Percentiles rank a stretch among this genome's conserved stretches.
Evolutionary conservation across 2,797 vertebrate genomes (phyloP).

Genomic region (Pteropus rufus): DNA sequence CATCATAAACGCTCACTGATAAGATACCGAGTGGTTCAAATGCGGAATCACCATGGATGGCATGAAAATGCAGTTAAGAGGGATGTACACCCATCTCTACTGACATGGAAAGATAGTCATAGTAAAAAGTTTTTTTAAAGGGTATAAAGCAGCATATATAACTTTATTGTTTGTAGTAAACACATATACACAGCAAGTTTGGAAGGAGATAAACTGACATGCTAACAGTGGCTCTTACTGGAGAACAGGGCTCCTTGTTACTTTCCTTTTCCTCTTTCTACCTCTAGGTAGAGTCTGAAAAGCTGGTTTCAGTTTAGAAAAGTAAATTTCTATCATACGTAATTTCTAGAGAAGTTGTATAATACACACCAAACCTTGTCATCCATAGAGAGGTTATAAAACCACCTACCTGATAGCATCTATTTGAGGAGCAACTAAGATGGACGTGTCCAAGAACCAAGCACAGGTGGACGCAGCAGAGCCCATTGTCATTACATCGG

Average conservation of each 20-base stretch:
- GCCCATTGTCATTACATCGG: rapidly evolving
- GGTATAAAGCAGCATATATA: neutral
- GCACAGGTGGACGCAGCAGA: neutral
- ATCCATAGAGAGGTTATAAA: neutral
- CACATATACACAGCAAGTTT: neutral
- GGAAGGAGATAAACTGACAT: neutral
- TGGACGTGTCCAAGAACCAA: neutral
- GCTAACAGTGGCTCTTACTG: neutral
- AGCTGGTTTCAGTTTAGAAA: slow-evolving; percentile 7
- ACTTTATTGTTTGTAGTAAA: neutral
- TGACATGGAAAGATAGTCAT: neutral
- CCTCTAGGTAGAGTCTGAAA: neutral
- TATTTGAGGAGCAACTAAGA: neutral
- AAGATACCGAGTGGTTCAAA: neutral
- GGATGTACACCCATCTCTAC: neutral
- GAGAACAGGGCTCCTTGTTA: neutral
- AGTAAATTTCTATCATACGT: neutral
- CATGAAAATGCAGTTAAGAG: neutral
- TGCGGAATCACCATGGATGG: neutral
- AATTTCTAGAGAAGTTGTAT: neutral
- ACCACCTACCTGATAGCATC: neutral
- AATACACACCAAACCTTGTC: neutral
- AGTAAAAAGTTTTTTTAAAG: neutral
- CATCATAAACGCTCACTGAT: neutral
- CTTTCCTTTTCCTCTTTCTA: neutral